Percentiles rank a stretch among this genome's conserved stretches.
phyloP scores from a whole-genome alignment of 2,888 invertebrate species.

The Spilarctia lutea region DNA sequence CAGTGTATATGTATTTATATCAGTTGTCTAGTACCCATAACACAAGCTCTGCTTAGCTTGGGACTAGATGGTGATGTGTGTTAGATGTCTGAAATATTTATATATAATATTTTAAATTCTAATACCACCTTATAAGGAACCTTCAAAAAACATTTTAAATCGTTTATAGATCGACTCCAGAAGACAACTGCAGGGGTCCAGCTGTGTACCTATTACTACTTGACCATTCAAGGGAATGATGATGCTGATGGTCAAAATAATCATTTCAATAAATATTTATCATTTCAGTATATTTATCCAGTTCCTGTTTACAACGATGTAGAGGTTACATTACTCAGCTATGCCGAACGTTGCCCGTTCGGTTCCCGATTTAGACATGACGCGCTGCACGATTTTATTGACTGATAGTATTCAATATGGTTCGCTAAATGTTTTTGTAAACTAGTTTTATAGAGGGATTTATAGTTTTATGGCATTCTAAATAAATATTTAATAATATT shows the following conservation, averaged over 20 bases:
- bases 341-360: constrained; percentile 45
- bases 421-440: constrained; percentile 16
- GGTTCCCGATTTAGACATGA: constrained; percentile 48
- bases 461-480: background rate
- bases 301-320: constrained; percentile 10
- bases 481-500: background rate
- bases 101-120: too few species aligned
- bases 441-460: background rate
- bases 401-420: constrained; percentile 38
- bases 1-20: too few species aligned
- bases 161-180: too few species aligned
- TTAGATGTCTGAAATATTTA: too few species aligned
- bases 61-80: too few species aligned
- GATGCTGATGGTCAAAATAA: background rate
- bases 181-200: too few species aligned
- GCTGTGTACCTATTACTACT: too few species aligned
- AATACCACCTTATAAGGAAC: too few species aligned
- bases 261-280: constrained; percentile 6
- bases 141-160: too few species aligned
- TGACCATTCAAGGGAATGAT: background rate
- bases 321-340: constrained; percentile 21
- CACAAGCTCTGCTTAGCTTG: too few species aligned
- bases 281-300: background rate
- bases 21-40: too few species aligned
- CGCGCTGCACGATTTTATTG: constrained; percentile 36